Evolutionary conservation across 2,888 invertebrate genomes (phyloP).

Genomic region (Drosophila histrio): DNA sequence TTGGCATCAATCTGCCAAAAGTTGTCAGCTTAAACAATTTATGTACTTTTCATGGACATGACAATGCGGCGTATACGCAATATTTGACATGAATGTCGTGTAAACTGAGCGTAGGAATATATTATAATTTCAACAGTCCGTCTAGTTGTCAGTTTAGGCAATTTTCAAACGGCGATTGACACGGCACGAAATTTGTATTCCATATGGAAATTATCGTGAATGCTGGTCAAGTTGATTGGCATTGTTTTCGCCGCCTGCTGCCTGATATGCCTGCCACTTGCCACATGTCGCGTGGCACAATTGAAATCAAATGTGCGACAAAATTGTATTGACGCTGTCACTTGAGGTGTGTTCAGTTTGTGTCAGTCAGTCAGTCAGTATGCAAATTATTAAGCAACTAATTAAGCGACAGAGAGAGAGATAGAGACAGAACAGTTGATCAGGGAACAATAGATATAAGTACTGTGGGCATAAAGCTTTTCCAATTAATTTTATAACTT

Average conservation of each 20-base stretch:
- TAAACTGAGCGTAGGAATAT: background rate
- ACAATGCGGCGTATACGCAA: conserved; percentile 33
- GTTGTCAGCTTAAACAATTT: conserved; percentile 15
- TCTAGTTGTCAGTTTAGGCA: conserved; percentile 29
- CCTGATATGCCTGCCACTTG: conserved; percentile 3
- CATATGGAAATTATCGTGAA: conserved; percentile 72
- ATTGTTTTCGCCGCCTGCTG: conserved; percentile 60
- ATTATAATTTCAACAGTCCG: conserved; percentile 13
- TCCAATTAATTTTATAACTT: conserved; percentile 76
- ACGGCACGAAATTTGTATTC: conserved; percentile 53
- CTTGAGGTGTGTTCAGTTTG: conserved; percentile 64
- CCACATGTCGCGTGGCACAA: conserved; percentile 26
- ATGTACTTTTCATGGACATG: background rate
- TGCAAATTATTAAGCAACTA: conserved; percentile 75
- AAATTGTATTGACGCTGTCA: conserved; percentile 47
- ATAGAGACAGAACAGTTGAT: conserved; percentile 6
- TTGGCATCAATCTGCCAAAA: conserved; percentile 20
- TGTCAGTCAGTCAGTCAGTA: conserved; percentile 55
- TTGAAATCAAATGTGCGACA: conserved; percentile 66
- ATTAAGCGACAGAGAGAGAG: conserved; percentile 53
- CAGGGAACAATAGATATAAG: conserved; percentile 13
- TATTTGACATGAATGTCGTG: conserved; percentile 17
- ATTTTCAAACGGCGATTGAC: conserved; percentile 40
- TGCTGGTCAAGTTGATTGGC: conserved; percentile 62
- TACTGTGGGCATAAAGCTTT: conserved; percentile 55